A percentile compares a stretch with the other conserved stretches of the same genome.
phyloP scores from a whole-genome alignment of 2,113 vertebrate genomes.

The Zosterops pallidus region DNA sequence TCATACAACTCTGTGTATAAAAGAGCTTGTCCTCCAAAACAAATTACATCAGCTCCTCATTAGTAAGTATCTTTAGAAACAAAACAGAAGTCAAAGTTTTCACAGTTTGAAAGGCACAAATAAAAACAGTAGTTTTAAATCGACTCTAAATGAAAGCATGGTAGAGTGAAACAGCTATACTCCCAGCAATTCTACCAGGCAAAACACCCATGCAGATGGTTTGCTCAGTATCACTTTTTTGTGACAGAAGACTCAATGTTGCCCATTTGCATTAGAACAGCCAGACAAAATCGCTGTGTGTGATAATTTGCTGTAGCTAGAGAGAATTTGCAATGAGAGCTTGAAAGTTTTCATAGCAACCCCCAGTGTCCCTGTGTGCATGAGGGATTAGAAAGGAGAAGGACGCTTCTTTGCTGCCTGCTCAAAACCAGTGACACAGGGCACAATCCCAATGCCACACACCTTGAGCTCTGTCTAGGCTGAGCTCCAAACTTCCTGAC shows the following conservation, averaged over 20 bases:
- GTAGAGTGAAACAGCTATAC: neutral
- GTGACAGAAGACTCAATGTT: neutral
- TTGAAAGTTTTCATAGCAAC: constrained; percentile 51
- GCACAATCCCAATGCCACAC: constrained; percentile 12
- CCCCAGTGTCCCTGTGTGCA: neutral
- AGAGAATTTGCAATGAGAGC: constrained; percentile 37
- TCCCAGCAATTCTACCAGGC: neutral
- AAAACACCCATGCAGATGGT: neutral
- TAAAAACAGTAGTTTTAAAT: neutral
- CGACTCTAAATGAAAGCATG: neutral
- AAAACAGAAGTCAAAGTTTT: neutral
- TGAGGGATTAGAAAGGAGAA: neutral
- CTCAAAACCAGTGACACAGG: neutral
- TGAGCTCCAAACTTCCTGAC: neutral
- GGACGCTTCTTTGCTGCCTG: neutral
- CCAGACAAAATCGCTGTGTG: constrained; percentile 21
- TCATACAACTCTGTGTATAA: neutral
- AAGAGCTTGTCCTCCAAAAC: neutral
- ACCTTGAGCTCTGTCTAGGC: neutral
- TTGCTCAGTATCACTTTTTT: neutral
- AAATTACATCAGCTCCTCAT: neutral
- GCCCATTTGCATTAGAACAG: constrained; percentile 46
- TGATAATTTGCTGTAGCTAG: constrained; percentile 35
- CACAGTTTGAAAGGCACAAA: neutral
- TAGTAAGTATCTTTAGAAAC: neutral